Base-by-base conservation (phyloP, 2,888 invertebrate genomes). In the Lasioglossum malachurum region DNA sequence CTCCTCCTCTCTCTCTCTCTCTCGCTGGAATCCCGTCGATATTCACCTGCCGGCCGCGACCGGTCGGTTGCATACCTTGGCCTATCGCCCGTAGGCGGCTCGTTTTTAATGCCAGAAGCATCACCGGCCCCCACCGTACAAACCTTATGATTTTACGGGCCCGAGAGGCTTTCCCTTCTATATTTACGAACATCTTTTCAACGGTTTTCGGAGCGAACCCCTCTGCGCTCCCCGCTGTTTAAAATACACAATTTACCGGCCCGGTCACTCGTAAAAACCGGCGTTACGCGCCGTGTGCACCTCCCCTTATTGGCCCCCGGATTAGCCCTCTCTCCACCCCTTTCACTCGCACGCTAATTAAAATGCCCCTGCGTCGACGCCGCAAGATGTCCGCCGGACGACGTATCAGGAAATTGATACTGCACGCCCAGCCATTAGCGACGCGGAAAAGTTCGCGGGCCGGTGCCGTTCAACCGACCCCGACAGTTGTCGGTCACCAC, bases 1-100 rank as follows among this genome's bases (percentile, higher is more conserved):
- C 53, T 53, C 53, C 0, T 8, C 8, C 57, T n/a, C 53, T 53
- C n/a, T 53, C 23, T 53, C 23, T 53, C 23, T 49, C 49, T 49
- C 53, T 53, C 57, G 12, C n/a, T n/a, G 4, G n/a, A 79, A 75
- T 78, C 82, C 75, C 80, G 79, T 82, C 88, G 91, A 85, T 88
- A 89, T 90, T 84, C 88, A 91, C 91, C 91, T 91, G 89, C 84
- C 71, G 81, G 76, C 64, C 46, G 31, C 67, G 80, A 64, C 49
- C 57, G 64, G 64, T 75, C 77, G 71, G 72, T 73, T 41, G 87
- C 90, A 82, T 84, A 82, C 87, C 87, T 73, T 88, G 86, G 84
- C 78, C 89, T 90, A 89, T 90, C 87, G 78, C 75, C 83, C 78
- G 78, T 77, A 84, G 88, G 75, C 82, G 67, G 77, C 73, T 77